These are phyloP conservation scores for Arizona elegans DNA, from an alignment of 2,113 vertebrate genomes.

Conservation along the genomic window DNA sequence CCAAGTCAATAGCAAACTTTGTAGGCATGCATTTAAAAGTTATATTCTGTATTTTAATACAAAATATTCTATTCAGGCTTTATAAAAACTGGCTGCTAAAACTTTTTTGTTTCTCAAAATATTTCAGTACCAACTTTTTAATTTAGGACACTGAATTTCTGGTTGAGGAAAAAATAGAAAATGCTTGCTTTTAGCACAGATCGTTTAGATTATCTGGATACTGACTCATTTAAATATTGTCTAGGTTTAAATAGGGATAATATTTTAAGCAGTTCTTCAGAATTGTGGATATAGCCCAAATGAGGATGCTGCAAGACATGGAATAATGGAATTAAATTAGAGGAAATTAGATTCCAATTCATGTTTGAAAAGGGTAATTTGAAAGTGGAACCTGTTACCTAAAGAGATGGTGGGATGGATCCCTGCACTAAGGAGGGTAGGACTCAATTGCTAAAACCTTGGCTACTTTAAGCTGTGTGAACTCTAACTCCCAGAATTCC, in stretches of 20 bases:
- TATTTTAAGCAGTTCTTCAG: not conserved
- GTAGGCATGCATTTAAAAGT: not conserved
- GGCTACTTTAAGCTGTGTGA: not conserved
- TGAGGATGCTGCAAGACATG: not conserved
- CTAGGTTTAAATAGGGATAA: not conserved
- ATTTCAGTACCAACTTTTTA: not conserved
- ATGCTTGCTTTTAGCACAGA: not conserved
- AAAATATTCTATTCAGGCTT: not conserved
- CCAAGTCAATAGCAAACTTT: not conserved
- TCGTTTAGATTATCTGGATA: not conserved
- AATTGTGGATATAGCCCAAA: not conserved
- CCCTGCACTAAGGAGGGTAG: not conserved
- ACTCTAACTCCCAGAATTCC: not conserved
- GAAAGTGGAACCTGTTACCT: not conserved
- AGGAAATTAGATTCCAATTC: not conserved
- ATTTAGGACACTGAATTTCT: not conserved
- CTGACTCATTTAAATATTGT: not conserved
- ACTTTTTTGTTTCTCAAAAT: not conserved
- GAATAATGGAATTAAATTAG: not conserved
- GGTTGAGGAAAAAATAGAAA: not conserved
- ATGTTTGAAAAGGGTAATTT: not conserved
- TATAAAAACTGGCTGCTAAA: not conserved
- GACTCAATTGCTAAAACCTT: not conserved
- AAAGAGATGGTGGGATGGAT: not conserved
- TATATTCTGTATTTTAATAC: not conserved